A percentile compares a stretch with the other conserved stretches of the same genome.
phyloP scores from a whole-genome alignment of 2,888 invertebrate genomes.

The Campaea margaritaria region DNA sequence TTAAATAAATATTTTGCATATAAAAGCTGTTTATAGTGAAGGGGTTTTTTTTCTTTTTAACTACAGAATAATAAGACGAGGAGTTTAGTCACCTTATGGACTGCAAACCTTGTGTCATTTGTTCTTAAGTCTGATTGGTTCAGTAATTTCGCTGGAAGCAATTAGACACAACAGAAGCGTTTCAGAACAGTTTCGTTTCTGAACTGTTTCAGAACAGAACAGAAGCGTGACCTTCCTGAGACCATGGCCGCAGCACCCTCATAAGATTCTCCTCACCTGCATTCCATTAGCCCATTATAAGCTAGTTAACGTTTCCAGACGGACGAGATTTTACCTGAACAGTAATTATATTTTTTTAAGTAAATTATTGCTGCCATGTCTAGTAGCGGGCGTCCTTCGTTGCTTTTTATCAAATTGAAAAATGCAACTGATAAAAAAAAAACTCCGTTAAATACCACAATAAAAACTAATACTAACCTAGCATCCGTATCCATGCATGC shows the following conservation, averaged over 20 bases:
- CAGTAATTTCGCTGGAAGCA: no score
- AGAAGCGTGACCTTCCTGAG: background rate
- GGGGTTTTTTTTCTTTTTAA: no score
- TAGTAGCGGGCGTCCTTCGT: constrained; percentile 28
- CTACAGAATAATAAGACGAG: background rate
- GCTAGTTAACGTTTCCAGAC: constrained; percentile 37
- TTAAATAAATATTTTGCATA: background rate
- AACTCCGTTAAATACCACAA: background rate
- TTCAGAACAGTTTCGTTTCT: no score
- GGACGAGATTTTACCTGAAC: constrained; percentile 36
- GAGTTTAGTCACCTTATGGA: background rate
- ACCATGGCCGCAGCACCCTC: constrained; percentile 12
- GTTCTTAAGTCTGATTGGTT: no score
- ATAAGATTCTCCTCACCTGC: constrained; percentile 37
- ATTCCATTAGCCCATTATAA: constrained; percentile 32
- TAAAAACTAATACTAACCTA: no score
- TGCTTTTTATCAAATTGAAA: constrained; percentile 23
- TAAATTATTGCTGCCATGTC: constrained; percentile 31
- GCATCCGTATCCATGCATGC: background rate
- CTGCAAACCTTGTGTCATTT: no score
- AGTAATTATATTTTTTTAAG: constrained; percentile 41
- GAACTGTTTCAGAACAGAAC: no score
- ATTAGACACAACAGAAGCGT: no score
- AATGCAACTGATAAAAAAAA: constrained; percentile 7
- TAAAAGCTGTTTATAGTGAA: no score